Conservation (phyloP, 1,140 invertebrate genomes). For the Aphelenchoides besseyi region DNA sequence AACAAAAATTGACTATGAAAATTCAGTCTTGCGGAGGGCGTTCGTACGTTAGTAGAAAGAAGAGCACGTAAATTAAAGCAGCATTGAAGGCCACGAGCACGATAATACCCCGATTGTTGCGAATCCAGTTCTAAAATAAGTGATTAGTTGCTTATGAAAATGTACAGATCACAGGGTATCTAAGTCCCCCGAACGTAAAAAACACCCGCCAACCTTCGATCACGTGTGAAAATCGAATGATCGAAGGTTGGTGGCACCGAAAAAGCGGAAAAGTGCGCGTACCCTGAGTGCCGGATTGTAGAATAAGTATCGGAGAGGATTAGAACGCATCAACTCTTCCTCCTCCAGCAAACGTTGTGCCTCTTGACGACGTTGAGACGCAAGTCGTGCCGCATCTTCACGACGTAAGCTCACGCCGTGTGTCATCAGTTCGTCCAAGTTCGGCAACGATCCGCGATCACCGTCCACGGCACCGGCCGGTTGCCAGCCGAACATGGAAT, state of each 20-base stretch:
- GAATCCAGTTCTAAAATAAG: slow-evolving; percentile 16
- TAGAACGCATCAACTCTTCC: slow-evolving; percentile 82
- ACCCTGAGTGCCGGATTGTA: slow-evolving; percentile 95
- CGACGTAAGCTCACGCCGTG: slow-evolving; percentile 71
- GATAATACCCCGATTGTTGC: background rate
- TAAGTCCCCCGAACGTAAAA: background rate
- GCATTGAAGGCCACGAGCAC: slow-evolving; percentile 10
- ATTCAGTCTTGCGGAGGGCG: no score
- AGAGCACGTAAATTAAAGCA: slow-evolving; percentile 9
- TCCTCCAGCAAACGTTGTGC: slow-evolving; percentile 83
- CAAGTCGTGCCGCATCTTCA: slow-evolving; percentile 87
- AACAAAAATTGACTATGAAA: background rate
- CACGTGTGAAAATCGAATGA: background rate
- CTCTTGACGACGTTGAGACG: slow-evolving; percentile 86
- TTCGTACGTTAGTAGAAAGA: slow-evolving; percentile 16
- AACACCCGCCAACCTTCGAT: background rate
- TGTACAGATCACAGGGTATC: background rate
- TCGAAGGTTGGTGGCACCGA: background rate
- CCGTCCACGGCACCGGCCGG: slow-evolving; percentile 27
- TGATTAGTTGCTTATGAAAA: background rate
- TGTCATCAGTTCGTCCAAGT: slow-evolving; percentile 72
- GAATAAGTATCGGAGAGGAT: slow-evolving; percentile 87
- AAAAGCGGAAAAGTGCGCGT: slow-evolving; percentile 62
- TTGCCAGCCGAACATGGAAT: background rate
- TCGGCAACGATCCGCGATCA: slow-evolving; percentile 74